Evolutionary conservation across 2,888 invertebrate species (phyloP).

Genomic region (Tortricodes alternella): DNA sequence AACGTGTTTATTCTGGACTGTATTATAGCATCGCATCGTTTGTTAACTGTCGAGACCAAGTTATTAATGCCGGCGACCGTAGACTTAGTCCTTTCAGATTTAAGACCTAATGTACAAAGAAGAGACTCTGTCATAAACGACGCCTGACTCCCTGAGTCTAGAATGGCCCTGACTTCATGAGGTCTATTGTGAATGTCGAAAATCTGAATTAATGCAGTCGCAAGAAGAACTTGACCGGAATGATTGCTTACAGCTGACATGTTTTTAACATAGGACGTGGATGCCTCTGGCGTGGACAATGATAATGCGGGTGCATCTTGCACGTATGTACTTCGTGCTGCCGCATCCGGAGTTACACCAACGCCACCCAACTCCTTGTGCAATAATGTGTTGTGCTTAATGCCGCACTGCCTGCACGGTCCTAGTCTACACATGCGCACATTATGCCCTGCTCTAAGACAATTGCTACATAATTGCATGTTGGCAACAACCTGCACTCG

Average conservation of each 20-base stretch:
- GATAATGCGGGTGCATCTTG: no score
- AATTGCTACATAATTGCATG: not conserved
- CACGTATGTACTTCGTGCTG: not conserved
- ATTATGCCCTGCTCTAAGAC: not conserved
- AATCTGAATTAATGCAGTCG: not conserved
- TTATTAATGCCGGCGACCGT: not conserved
- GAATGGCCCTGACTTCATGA: not conserved
- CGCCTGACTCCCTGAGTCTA: not conserved
- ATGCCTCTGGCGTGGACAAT: not conserved
- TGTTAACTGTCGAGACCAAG: not conserved
- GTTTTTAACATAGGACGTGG: not conserved
- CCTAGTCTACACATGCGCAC: not conserved
- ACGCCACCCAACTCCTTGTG: not conserved
- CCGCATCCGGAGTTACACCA: not conserved
- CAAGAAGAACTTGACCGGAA: not conserved
- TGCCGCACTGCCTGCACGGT: not conserved
- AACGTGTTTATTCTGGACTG: not conserved
- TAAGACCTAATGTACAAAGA: not conserved
- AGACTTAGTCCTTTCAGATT: not conserved
- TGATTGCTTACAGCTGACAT: not conserved
- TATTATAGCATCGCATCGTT: not conserved
- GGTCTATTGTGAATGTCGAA: not conserved
- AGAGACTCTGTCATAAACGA: not conserved
- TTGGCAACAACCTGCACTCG: not conserved
- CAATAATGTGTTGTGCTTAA: no score